phyloP scores from a whole-genome alignment of 2,113 vertebrate genomes.

The Lasiurus borealis region DNA sequence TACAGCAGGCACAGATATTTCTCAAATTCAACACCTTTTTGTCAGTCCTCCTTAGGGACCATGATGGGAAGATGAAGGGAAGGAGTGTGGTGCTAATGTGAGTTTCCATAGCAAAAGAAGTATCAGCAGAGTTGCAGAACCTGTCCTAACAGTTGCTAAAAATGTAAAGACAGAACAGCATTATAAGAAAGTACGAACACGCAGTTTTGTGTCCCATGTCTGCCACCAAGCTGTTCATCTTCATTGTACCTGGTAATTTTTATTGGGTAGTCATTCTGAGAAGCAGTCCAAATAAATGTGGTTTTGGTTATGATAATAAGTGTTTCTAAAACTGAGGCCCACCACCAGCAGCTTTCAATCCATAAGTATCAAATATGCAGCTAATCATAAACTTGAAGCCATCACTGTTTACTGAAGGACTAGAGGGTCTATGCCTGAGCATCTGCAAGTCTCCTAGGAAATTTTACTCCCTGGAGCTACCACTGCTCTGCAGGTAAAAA shows the following conservation, averaged over 20 bases:
- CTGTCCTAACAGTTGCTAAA: background rate
- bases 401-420: background rate
- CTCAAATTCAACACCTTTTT: background rate
- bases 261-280: background rate
- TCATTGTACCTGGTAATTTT: background rate
- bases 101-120: background rate
- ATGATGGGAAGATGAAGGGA: background rate
- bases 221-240: background rate
- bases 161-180: background rate
- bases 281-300: background rate
- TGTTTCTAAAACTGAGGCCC: background rate
- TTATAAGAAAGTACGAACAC: background rate
- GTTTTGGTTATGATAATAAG: background rate
- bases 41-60: background rate
- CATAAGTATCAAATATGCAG: background rate
- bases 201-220: background rate
- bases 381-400: background rate
- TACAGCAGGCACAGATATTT: background rate
- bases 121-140: background rate
- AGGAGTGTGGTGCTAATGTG: background rate
- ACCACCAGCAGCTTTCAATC: background rate
- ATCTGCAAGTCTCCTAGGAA: background rate
- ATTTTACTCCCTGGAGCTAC: background rate
- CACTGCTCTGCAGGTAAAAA: background rate
- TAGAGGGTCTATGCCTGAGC: background rate